phyloP scores from a whole-genome alignment of 2,888 invertebrate genomes.

The Oligia latruncula region DNA sequence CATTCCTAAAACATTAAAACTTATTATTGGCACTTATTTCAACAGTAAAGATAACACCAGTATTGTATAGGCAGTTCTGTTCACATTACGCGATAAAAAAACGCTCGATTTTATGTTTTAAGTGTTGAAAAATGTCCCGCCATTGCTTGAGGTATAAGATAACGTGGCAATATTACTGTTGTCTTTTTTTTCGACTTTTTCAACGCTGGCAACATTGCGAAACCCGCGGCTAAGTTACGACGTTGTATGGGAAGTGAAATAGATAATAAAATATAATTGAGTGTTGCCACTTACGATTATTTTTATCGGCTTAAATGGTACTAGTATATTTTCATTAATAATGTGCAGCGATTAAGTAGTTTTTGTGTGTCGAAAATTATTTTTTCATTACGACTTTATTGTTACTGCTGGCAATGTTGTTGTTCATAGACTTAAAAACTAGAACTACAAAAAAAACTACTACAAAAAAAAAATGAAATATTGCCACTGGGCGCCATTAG shows the following conservation, averaged over 20 bases:
- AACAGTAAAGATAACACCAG: slow-evolving; percentile 86
- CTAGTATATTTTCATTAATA: slow-evolving; percentile 72
- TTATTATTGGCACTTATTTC: slow-evolving; percentile 86
- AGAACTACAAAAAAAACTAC: not conserved
- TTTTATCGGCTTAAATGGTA: slow-evolving; percentile 68
- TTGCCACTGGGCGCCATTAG: slow-evolving; percentile 16
- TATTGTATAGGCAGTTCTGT: slow-evolving; percentile 85
- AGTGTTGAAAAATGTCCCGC: slow-evolving; percentile 82
- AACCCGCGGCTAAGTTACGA: slow-evolving; percentile 75
- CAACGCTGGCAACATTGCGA: slow-evolving; percentile 75
- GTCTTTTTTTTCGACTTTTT: slow-evolving; percentile 77
- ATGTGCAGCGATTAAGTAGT: slow-evolving; percentile 49
- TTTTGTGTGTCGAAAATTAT: slow-evolving; percentile 46
- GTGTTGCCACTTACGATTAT: slow-evolving; percentile 74
- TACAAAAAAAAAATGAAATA: not conserved
- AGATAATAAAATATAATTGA: slow-evolving; percentile 80
- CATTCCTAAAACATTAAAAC: slow-evolving; percentile 80
- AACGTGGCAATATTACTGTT: slow-evolving; percentile 75
- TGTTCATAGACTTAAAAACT: slow-evolving; percentile 11
- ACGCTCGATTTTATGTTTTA: slow-evolving; percentile 84
- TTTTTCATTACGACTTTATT: slow-evolving; percentile 53
- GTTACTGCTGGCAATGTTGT: slow-evolving; percentile 5
- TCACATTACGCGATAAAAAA: slow-evolving; percentile 85
- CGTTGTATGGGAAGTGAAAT: slow-evolving; percentile 73
- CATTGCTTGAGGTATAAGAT: slow-evolving; percentile 79